Conservation (phyloP, 2,888 invertebrate genomes). For the Synergus umbraculus region DNA sequence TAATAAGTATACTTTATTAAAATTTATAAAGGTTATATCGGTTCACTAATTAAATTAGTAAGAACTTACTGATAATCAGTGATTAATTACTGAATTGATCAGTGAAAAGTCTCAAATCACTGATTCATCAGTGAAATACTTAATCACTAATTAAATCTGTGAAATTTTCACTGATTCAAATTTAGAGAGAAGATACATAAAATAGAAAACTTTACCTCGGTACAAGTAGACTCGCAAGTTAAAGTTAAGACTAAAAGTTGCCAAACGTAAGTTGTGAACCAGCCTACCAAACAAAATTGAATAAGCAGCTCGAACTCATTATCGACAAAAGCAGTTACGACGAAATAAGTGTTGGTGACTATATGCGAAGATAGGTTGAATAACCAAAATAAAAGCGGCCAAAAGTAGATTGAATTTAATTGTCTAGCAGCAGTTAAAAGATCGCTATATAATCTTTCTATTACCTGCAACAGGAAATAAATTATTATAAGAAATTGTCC, state of each 20-base stretch:
- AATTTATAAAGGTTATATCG: too few relatives aligned
- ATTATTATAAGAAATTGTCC: constrained; percentile 5
- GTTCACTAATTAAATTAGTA: too few relatives aligned
- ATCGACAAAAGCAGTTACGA: constrained; percentile 56
- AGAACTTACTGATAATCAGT: too few relatives aligned
- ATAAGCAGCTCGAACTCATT: constrained; percentile 37
- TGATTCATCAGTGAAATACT: too few relatives aligned
- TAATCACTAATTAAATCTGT: too few relatives aligned
- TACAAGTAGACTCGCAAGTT: constrained; percentile 64
- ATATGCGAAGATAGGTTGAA: constrained; percentile 66
- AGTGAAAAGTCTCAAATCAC: too few relatives aligned
- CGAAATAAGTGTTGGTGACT: constrained; percentile 66
- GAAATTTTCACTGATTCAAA: too few relatives aligned
- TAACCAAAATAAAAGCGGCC: constrained; percentile 69
- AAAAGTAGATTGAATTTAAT: constrained; percentile 64
- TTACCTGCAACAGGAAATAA: constrained; percentile 54
- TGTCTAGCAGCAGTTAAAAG: constrained; percentile 65
- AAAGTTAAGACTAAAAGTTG: constrained; percentile 65
- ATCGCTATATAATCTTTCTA: constrained; percentile 66
- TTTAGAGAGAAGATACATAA: background rate
- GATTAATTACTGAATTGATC: too few relatives aligned
- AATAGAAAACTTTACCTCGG: constrained; percentile 59
- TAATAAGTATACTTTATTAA: too few relatives aligned
- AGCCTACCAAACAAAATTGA: constrained; percentile 60
- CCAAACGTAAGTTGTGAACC: constrained; percentile 60